Evolutionary conservation across 2,113 vertebrate species (phyloP), one percentile per base, ranked within the genome.

Genomic region (Campylomormyrus tamandua): DNA sequence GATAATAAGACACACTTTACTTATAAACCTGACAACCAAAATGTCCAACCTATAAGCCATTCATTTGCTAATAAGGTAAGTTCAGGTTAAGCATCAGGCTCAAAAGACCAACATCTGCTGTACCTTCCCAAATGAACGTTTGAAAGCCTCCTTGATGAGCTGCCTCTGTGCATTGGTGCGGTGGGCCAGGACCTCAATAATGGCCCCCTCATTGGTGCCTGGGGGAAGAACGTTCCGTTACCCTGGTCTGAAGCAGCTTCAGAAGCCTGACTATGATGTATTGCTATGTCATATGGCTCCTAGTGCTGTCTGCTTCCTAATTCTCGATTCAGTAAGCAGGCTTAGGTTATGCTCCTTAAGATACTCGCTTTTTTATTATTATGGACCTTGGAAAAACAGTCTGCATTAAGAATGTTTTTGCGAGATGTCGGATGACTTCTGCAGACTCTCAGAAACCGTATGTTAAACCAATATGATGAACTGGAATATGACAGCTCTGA

Each of bases 131-230:
- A 98, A 95, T 0, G 91, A 90, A 80, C 94, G 94, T 91, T 99
- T 99, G 83, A 95, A 99, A 83, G 96, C 92, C 17, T 96, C 96
- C 92, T 97, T 96, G 90, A 99, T 98, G 77, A 97, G 96, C 95
- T 98, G 98, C 66, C 98, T 97, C 74, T 99, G 98, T 87, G 97
- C 96, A 0, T 93, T 91, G 0, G 94, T 97, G 21, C 98, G 95
- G 48, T 94, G 96, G 42, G 96, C 93, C 4, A 99, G 45, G 85
- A 96, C 90, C 0, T 95, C 93, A 1, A 94, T 97, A 90, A 99
- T 93, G 45, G 95, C 92, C 0, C 96, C 96, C 94, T 99, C 98
- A 77, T 99, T 94, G 0, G 98, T 99, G 91, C 98, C 98, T 99
- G 91, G 86, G 91, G 91, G 42, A 92, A 84, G 46, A 83, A 89